Conservation (phyloP, 2,113 vertebrate genomes). For the Sminthopsis crassicaudata region DNA sequence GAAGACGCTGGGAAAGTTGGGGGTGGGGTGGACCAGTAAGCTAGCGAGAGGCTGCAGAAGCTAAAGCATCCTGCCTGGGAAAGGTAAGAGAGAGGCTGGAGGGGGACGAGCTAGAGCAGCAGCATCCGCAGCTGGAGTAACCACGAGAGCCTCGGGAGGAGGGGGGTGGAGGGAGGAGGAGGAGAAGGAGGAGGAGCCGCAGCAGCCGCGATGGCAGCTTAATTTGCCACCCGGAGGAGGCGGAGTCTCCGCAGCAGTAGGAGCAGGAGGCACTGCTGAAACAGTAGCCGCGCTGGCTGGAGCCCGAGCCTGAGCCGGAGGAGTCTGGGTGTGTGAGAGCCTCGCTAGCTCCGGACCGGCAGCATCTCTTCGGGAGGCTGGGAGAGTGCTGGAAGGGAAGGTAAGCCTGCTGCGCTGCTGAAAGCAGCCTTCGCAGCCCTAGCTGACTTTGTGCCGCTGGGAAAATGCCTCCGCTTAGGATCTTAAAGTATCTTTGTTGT, state of each 20-base stretch:
- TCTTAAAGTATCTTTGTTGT: not conserved
- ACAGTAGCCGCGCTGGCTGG: constrained; percentile 67
- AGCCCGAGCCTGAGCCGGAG: not conserved
- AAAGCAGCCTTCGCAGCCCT: not conserved
- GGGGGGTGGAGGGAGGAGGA: not conserved
- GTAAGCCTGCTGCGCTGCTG: constrained; percentile 66
- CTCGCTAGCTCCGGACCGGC: not conserved
- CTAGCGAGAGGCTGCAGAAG: not conserved
- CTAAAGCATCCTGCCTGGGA: not conserved
- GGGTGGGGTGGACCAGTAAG: not conserved
- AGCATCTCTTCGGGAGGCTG: constrained; percentile 55
- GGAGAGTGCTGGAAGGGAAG: constrained; percentile 75
- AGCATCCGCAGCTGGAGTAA: not conserved
- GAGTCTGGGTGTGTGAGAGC: not conserved
- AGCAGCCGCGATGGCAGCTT: constrained; percentile 59
- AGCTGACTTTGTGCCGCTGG: not conserved
- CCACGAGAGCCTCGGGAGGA: not conserved
- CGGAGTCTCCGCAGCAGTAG: constrained; percentile 53
- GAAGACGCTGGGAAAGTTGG: not conserved
- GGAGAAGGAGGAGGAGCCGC: constrained; percentile 29
- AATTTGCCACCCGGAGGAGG: constrained; percentile 64
- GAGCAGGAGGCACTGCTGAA: constrained; percentile 33
- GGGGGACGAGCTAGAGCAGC: not conserved
- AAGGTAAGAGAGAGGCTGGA: not conserved
- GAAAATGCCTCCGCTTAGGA: not conserved